Percentiles rank a stretch among this genome's conserved stretches.
Conservation (phyloP, 64 coral and sea anemone species). For the Astreopora myriophthalma region DNA sequence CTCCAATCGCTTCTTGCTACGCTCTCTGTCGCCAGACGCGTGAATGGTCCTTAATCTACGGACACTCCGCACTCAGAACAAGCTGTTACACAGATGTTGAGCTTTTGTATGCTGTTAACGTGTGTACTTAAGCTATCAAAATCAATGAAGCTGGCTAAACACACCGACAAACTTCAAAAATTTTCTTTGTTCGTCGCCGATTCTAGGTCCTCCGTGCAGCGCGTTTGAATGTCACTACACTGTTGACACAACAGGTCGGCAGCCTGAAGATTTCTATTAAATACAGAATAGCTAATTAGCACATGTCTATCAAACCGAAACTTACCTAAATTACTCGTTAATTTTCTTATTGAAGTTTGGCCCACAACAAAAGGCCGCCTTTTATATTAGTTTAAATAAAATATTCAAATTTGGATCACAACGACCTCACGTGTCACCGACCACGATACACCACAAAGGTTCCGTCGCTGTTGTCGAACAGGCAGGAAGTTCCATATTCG, state of each 20-base stretch:
- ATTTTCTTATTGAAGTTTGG: slow-evolving; percentile 99
- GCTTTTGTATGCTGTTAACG: slow-evolving; percentile 75
- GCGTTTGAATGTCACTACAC: slow-evolving; percentile 61
- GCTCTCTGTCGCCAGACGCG: not conserved
- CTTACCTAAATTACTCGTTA: slow-evolving; percentile 99
- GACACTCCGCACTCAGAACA: slow-evolving; percentile 26
- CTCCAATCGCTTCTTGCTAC: not conserved
- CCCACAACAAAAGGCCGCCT: slow-evolving; percentile 95
- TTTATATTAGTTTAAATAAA: slow-evolving; percentile 92
- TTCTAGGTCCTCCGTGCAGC: slow-evolving; percentile 17
- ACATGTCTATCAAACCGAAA: slow-evolving; percentile 99
- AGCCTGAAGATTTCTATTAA: slow-evolving; percentile 92
- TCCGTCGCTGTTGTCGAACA: slow-evolving; percentile 32
- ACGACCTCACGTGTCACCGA: slow-evolving; percentile 36
- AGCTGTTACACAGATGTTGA: slow-evolving; percentile 68
- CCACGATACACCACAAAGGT: slow-evolving; percentile 37
- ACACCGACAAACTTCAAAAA: slow-evolving; percentile 92
- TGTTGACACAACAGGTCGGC: slow-evolving; percentile 95
- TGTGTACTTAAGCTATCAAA: slow-evolving; percentile 95
- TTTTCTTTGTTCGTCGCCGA: slow-evolving; percentile 81
- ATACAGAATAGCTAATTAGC: slow-evolving; percentile 99
- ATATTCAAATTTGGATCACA: slow-evolving; percentile 92
- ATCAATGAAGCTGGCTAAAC: slow-evolving; percentile 81
- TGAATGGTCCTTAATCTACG: slow-evolving; percentile 60
- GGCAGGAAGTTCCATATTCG: slow-evolving; percentile 35